Evolutionary conservation across 2,113 vertebrate genomes (phyloP), one percentile per base, ranked within the genome.

Genomic region (Colistium nudipinnis): DNA sequence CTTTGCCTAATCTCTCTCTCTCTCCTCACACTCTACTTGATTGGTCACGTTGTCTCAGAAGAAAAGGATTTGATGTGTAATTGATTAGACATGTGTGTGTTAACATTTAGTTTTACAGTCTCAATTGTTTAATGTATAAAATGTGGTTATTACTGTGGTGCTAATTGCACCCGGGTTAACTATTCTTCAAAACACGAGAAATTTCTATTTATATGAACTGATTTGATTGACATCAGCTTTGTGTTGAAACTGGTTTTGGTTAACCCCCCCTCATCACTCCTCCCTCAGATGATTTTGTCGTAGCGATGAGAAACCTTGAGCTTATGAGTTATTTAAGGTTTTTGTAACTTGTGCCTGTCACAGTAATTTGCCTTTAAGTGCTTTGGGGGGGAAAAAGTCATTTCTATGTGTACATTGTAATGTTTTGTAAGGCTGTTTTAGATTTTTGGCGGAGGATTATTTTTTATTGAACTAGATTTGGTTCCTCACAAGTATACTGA

Each of bases 381-480:
- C 84, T 91, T 90, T 85, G 81, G 74, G 77, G 72, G 77, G 68
- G 77, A 80, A 85, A 79, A 87, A 64, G 81, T 88, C 6, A 77
- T 89, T 87, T 88, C 76, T 87, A 81, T 82, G 80, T 90, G 83
- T 91, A 90, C 86, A 90, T 90, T 90, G 89, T 87, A 88, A 88
- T 87, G 85, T 89, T 92, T 92, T 91, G 90, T 91, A 92, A 91
- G 74, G 84, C 82, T 91, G 90, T 91, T 93, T 71, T 90, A 92
- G 87, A 90, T 73, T 86, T 91, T 88, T 82, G 88, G 85, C 72
- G 83, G 76, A 87, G 84, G 86, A 84, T 90, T 86, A 83, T 91
- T 91, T 91, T 94, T 90, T 90, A 92, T 90, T 78, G 85, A 85
- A 86, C 81, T 93, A 92, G 89, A 90, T 89, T 70, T 78, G 81